These are phyloP conservation scores for Phallusia fumigata DNA, from an alignment of 23 tunicate species.

Conservation along the genomic window DNA sequence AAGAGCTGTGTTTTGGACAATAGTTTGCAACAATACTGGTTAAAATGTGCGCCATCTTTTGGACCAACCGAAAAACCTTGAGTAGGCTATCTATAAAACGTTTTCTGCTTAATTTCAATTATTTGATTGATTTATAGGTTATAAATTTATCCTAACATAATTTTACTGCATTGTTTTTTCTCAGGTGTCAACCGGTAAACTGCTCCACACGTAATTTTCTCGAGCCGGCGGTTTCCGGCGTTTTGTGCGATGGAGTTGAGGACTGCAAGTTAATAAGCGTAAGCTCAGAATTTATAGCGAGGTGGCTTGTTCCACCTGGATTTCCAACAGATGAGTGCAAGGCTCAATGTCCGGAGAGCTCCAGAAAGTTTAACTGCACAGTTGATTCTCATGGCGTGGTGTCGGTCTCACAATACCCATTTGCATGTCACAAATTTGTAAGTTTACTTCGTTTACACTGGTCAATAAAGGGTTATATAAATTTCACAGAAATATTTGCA, in stretches of 20 bases:
- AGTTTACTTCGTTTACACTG: background rate
- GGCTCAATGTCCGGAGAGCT: background rate
- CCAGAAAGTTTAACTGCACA: background rate
- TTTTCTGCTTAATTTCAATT: background rate
- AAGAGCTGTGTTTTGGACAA: too few relatives aligned
- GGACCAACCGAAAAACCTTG: too few relatives aligned
- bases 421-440: background rate
- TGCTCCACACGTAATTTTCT: background rate
- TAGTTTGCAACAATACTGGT: too few relatives aligned
- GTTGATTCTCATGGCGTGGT: background rate
- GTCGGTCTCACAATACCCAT: background rate
- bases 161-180: background rate
- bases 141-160: too few relatives aligned
- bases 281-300: background rate
- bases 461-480: too few relatives aligned
- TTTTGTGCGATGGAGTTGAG: background rate
- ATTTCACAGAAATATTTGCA: background rate
- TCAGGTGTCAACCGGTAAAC: background rate
- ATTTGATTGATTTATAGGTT: background rate
- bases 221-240: background rate
- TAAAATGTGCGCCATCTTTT: too few relatives aligned
- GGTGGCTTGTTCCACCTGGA: background rate
- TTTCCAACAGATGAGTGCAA: background rate
- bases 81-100: too few relatives aligned
- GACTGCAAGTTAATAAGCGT: background rate